phyloP scores from a whole-genome alignment of 2,797 vertebrate species.

The Tauraco hartlaubi region DNA sequence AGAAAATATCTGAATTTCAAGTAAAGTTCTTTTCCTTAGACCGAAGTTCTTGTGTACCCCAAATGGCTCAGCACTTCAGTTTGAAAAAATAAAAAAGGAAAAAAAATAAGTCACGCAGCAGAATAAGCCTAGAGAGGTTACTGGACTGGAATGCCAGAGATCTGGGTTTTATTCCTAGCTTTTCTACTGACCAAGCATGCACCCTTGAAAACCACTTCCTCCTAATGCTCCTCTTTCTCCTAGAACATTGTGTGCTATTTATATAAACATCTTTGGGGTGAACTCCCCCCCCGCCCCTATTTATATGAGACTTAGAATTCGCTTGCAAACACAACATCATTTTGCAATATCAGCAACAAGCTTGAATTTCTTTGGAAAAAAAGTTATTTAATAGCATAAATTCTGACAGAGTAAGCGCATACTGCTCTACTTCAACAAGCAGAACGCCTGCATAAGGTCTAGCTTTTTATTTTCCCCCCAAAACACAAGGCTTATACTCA shows the following conservation, averaged over 20 bases:
- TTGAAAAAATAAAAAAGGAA: not conserved
- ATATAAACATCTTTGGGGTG: not conserved
- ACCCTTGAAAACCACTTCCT: constrained; percentile 58
- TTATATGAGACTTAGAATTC: not conserved
- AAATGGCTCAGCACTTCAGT: not conserved
- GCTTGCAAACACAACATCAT: not conserved
- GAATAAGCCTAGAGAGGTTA: not conserved
- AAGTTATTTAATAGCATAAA: not conserved
- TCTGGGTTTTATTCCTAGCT: constrained; percentile 5
- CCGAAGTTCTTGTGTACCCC: not conserved
- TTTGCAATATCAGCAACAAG: not conserved
- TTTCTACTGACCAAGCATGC: not conserved
- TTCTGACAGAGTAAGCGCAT: not conserved
- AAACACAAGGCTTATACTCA: not conserved
- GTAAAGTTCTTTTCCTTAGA: not conserved
- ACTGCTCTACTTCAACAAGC: not conserved
- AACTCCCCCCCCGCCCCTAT: not conserved
- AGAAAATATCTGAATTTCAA: not conserved
- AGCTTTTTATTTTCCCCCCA: not conserved
- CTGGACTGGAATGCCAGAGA: not conserved
- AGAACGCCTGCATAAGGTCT: not conserved
- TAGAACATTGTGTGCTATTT: constrained; percentile 5
- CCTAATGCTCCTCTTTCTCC: constrained; percentile 21
- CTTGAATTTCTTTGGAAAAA: not conserved
- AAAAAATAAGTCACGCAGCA: not conserved